A percentile compares a stretch with the other conserved stretches of the same genome.
Conservation (phyloP, 2,113 vertebrate genomes). For the Sturnus vulgaris region DNA sequence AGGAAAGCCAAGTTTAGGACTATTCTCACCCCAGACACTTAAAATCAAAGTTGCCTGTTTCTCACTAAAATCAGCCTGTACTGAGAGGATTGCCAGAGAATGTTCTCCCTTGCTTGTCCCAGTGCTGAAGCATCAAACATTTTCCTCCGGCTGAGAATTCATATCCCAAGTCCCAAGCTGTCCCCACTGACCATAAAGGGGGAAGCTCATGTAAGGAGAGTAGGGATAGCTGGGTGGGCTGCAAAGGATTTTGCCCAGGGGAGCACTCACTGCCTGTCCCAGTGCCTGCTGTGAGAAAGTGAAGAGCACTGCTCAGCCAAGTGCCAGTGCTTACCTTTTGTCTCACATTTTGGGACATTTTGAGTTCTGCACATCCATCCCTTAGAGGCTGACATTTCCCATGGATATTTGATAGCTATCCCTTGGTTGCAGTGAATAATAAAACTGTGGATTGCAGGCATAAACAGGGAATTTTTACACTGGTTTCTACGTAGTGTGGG, state of each 20-base stretch:
- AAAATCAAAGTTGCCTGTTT: not conserved
- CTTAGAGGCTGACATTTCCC: not conserved
- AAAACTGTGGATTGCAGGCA: not conserved
- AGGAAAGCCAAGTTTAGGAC: not conserved
- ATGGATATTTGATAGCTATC: not conserved
- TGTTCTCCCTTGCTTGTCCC: not conserved
- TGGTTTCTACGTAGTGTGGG: not conserved
- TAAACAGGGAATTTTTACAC: not conserved
- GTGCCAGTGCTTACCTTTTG: not conserved
- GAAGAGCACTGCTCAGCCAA: not conserved
- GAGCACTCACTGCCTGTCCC: not conserved
- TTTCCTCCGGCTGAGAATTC: not conserved
- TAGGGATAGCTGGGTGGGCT: not conserved
- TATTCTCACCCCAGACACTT: not conserved
- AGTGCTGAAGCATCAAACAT: not conserved
- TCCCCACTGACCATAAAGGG: not conserved
- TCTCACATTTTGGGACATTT: not conserved
- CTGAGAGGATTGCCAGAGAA: not conserved
- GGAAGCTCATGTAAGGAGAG: not conserved
- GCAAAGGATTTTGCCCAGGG: not conserved
- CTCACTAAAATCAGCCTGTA: not conserved
- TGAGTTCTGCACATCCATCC: not conserved
- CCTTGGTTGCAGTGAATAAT: not conserved
- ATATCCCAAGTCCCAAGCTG: not conserved
- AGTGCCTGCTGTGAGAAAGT: not conserved